A percentile compares a stretch with the other conserved stretches of the same genome.
Conservation (phyloP, 2,797 vertebrate genomes). For the Sebastes miniatus region DNA sequence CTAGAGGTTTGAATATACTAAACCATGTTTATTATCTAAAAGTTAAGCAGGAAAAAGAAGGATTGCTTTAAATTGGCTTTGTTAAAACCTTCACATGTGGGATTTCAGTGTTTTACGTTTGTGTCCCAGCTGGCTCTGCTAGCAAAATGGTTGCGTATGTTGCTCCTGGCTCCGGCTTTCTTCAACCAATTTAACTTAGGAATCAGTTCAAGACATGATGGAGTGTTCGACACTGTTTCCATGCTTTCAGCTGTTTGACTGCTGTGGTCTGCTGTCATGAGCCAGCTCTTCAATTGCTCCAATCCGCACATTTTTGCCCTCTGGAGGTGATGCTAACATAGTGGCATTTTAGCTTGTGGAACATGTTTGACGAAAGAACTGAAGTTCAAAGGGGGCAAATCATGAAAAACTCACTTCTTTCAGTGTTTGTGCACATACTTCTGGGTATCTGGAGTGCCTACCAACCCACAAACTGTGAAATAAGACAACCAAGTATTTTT, state of each 20-base stretch:
- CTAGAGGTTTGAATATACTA: not conserved
- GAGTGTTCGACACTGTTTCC: slow-evolving; percentile 42
- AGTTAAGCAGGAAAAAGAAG: not conserved
- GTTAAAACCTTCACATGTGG: not conserved
- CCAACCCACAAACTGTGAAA: not conserved
- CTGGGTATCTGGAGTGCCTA: not conserved
- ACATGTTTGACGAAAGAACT: not conserved
- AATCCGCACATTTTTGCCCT: slow-evolving; percentile 23
- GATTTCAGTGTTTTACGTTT: not conserved
- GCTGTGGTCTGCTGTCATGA: slow-evolving; percentile 34
- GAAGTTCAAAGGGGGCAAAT: not conserved
- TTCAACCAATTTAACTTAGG: slow-evolving; percentile 32
- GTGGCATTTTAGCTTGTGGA: slow-evolving; percentile 11
- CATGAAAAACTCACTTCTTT: not conserved
- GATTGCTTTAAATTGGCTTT: not conserved
- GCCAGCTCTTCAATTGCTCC: slow-evolving; percentile 40
- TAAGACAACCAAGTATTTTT: not conserved
- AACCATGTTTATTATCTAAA: not conserved
- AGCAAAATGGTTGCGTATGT: slow-evolving; percentile 17
- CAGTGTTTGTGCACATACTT: not conserved
- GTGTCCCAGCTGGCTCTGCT: slow-evolving; percentile 9
- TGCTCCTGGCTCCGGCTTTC: slow-evolving; percentile 39
- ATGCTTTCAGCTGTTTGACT: slow-evolving; percentile 49
- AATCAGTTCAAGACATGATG: slow-evolving; percentile 19
- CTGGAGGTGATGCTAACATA: slow-evolving; percentile 13